Conservation (phyloP, 2,888 invertebrate species). For the Ligdia adustata region DNA sequence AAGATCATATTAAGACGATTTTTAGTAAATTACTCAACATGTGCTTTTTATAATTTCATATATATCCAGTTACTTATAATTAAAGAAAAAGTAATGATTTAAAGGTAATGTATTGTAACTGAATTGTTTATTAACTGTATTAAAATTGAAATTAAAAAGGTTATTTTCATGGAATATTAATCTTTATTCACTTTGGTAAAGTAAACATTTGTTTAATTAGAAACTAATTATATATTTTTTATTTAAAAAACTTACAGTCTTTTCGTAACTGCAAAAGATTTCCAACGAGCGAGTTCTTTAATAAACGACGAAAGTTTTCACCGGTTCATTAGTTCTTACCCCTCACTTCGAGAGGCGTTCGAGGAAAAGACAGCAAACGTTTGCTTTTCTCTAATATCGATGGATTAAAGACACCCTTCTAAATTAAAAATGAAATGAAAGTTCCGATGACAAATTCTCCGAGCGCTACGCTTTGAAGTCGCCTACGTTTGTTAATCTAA, state of each 20-base stretch:
- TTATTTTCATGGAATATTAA: too few species aligned
- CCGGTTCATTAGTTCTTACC: conserved; percentile 68
- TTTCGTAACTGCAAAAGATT: conserved; percentile 32
- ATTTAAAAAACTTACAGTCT: neutral
- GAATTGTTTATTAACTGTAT: too few species aligned
- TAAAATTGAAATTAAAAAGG: too few species aligned
- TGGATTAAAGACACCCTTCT: conserved; percentile 74
- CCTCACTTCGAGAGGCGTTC: conserved; percentile 48
- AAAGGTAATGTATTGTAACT: too few species aligned
- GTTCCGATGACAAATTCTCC: conserved; percentile 37
- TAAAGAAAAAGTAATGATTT: too few species aligned
- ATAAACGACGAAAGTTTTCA: conserved; percentile 52
- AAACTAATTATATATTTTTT: neutral
- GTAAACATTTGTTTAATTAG: too few species aligned
- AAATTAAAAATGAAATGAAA: conserved; percentile 75
- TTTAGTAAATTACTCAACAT: too few species aligned
- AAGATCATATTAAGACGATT: too few species aligned
- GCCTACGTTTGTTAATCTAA: conserved; percentile 65
- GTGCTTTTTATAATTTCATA: too few species aligned
- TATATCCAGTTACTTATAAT: too few species aligned
- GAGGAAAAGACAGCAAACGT: conserved; percentile 62
- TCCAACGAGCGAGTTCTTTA: conserved; percentile 41
- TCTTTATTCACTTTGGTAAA: too few species aligned
- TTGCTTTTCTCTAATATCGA: conserved; percentile 71
- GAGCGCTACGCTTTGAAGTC: conserved; percentile 40